Base-by-base conservation (phyloP, 2,888 invertebrate species). In the Xanthorhoe designata region DNA sequence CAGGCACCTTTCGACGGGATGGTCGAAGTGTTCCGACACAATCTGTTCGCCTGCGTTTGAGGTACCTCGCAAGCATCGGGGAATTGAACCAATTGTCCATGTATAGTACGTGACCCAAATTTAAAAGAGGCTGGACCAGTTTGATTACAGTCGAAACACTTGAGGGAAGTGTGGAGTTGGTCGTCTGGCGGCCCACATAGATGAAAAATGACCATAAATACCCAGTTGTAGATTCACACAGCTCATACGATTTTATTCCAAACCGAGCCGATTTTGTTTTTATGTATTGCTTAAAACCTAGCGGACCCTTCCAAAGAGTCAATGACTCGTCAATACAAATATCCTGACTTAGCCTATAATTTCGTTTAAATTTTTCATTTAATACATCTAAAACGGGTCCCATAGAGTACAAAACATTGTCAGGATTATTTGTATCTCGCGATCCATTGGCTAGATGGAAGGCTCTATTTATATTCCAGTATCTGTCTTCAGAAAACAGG, bases 281-380 rank as follows among this genome's bases (percentile, higher is more conserved):
- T 19, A 70, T 71, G 38, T 60, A 67, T 50, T 72, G 73, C 7
- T 58, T 64, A 45, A 70, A 68, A n/a, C n/a, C n/a, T n/a, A n/a
- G n/a, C n/a, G n/a, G n/a, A n/a, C n/a, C n/a, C n/a, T n/a, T n/a
- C n/a, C n/a, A n/a, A n/a, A n/a, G n/a, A 15, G 68, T 66, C 61
- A 72, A 53, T 17, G 67, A 68, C 52, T 75, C 73, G 51, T 72
- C 69, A 47, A 75, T n/a, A n/a, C n/a, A n/a, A n/a, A n/a, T 70
- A 38, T 62, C 56, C 53, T 57, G 67, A 8, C 51, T n/a, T n/a
- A n/a, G n/a, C n/a, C n/a, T n/a, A n/a, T n/a, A n/a, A n/a, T n/a
- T n/a, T n/a, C n/a, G n/a, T n/a, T n/a, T n/a, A 54, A 54, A 62
- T 18, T 62, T 62, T 56, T 2, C 42, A 45, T 62, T 62, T 13